Percentiles rank a stretch among this genome's conserved stretches.
phyloP scores from a whole-genome alignment of 2,888 invertebrate genomes.

The Hirudinaria manillensis region DNA sequence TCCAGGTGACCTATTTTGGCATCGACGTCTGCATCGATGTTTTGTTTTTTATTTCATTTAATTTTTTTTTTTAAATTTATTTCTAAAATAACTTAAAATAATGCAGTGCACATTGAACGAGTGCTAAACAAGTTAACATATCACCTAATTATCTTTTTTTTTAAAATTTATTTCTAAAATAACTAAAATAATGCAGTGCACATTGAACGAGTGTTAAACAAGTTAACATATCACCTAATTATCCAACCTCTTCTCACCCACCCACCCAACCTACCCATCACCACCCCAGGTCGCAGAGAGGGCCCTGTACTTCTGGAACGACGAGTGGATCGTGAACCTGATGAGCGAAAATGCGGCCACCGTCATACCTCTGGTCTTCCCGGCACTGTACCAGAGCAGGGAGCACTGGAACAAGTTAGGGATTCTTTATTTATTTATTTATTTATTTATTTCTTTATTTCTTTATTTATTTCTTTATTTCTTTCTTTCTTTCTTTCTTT shows the following conservation, averaged over 20 bases:
- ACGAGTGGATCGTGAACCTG: conserved; percentile 95
- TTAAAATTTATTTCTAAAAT: no score
- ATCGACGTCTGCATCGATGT: not conserved
- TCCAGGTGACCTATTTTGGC: conserved; percentile 73
- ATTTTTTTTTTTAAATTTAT: not conserved
- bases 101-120: not conserved
- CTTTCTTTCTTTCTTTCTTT: not conserved
- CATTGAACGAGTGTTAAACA: no score
- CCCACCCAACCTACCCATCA: not conserved
- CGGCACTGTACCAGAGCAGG: conserved; percentile 94
- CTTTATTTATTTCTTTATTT: not conserved
- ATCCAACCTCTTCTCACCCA: not conserved
- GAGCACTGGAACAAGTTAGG: conserved; percentile 92
- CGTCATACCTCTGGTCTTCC: conserved; percentile 99
- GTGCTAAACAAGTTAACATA: not conserved
- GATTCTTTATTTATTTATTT: conserved; percentile 40
- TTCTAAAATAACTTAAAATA: not conserved
- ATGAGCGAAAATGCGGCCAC: conserved; percentile 93
- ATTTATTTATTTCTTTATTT: not conserved
- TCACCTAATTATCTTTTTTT: not conserved
- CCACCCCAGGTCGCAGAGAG: conserved; percentile 80
- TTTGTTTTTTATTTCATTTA: not conserved
- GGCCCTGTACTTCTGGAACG: conserved; percentile 98
- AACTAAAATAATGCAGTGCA: no score
- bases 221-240: no score